phyloP scores from a whole-genome alignment of 2,113 vertebrate species.

The Ammodytes dubius region DNA sequence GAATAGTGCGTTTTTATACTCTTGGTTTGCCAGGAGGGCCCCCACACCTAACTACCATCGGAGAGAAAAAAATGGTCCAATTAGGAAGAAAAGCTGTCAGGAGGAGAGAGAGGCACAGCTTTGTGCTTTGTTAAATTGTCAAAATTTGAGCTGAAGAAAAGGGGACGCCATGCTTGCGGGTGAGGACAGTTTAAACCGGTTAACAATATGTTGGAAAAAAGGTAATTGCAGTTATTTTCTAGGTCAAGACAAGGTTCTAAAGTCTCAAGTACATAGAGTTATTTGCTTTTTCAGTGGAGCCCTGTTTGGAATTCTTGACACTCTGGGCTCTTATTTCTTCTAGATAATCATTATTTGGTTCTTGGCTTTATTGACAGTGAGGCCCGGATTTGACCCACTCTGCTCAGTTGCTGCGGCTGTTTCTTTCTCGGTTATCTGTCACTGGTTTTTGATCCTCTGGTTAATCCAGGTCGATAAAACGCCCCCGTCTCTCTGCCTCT shows the following conservation, averaged over 20 bases:
- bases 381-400: neutral
- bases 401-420: slow-evolving; percentile 6
- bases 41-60: neutral
- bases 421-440: slow-evolving; percentile 15
- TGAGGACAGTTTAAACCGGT: too few relatives aligned
- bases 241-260: too few relatives aligned
- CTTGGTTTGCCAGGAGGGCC: neutral
- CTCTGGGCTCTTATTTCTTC: neutral
- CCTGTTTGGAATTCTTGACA: slow-evolving; percentile 2
- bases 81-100: neutral
- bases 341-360: neutral
- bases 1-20: neutral
- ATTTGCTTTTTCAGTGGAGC: neutral
- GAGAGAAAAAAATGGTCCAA: neutral
- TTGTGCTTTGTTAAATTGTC: neutral
- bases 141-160: neutral
- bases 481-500: neutral
- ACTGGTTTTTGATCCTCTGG: slow-evolving; percentile 11
- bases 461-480: slow-evolving; percentile 46
- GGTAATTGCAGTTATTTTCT: too few relatives aligned
- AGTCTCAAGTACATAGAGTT: neutral
- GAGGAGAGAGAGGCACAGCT: neutral
- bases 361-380: neutral
- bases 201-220: too few relatives aligned
- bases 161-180: too few relatives aligned